Evolutionary conservation across 2,888 invertebrate genomes (phyloP).

Genomic region (Himalopsyche anomala): DNA sequence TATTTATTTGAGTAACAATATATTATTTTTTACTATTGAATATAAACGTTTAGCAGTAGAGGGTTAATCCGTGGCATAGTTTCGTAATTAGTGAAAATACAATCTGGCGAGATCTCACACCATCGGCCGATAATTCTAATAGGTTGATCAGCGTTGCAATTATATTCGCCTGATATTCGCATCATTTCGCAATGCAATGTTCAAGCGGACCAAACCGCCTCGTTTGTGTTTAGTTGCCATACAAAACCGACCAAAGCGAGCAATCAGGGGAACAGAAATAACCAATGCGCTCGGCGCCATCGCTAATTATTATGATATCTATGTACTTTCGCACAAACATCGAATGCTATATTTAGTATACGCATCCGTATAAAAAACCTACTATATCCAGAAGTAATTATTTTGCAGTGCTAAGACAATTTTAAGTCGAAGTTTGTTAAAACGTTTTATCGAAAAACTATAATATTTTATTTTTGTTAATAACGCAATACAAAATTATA

Average conservation of each 20-base stretch:
- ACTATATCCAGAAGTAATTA: too few species aligned
- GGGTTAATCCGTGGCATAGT: slow-evolving; percentile 53
- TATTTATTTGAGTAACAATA: not conserved
- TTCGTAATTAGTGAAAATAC: slow-evolving; percentile 60
- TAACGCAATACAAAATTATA: too few species aligned
- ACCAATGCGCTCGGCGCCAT: not conserved
- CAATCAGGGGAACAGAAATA: not conserved
- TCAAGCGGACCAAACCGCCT: not conserved
- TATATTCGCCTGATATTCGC: slow-evolving; percentile 8
- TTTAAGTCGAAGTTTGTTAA: too few species aligned
- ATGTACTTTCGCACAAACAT: too few species aligned
- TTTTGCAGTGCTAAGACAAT: too few species aligned
- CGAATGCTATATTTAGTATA: too few species aligned
- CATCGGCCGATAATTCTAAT: slow-evolving; percentile 34
- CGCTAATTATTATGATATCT: too few species aligned
- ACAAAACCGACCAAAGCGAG: not conserved
- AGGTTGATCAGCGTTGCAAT: slow-evolving; percentile 26
- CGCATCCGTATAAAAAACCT: too few species aligned
- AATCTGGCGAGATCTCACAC: slow-evolving; percentile 17
- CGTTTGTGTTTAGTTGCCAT: not conserved
- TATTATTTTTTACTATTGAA: not conserved
- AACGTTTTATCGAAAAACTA: too few species aligned
- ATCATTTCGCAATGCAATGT: slow-evolving; percentile 27
- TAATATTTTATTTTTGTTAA: too few species aligned
- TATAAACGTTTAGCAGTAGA: not conserved